Base-by-base conservation (phyloP, 2,113 vertebrate species). In the Pao palembangensis region DNA sequence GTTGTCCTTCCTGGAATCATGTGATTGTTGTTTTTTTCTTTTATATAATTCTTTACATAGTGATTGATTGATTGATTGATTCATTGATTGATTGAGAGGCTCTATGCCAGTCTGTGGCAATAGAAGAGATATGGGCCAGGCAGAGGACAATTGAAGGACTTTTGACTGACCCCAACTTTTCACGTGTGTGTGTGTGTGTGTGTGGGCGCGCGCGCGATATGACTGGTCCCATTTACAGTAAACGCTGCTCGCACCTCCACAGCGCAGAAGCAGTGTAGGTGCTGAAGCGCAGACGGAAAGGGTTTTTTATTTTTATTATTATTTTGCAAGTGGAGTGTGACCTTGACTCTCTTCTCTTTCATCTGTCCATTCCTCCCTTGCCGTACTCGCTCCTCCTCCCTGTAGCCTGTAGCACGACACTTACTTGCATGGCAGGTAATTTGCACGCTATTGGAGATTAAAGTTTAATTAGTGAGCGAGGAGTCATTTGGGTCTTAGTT, bases 391-490 rank as follows among this genome's bases (percentile, higher is more conserved):
- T 15, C 58, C 38, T 61, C 21, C 61, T 61, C 57, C 55, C 67
- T 57, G 65, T 83, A 78, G 71, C 69, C 67, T 59, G 74, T 76
- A 61, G 81, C 78, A 76, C 65, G 80, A 70, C 48, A 43, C 80
- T 90, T 83, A 79, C 85, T 85, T 88, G 88, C 63, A 66, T 88
- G 87, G 86, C 89, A 90, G 90, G 87, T 89, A 86, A 88, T 90
- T 90, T 91, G 91, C 70, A 81, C 81, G 75, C 87, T 91, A 88
- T 87, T 81, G 87, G 81, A 89, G 88, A 92, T 90, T 91, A 90
- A 90, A 90, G 88, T 91, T 90, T 91, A 91, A 92, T 92, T 91
- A 90, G 87, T 82, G 82, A 81, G 79, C 73, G 76, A 76, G 69
- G 82, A 89, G 88, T 90, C 83, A 90, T 90, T 90, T 89, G 85